Base-by-base conservation (phyloP, 2,113 vertebrate genomes). In the Neogobius melanostomus region DNA sequence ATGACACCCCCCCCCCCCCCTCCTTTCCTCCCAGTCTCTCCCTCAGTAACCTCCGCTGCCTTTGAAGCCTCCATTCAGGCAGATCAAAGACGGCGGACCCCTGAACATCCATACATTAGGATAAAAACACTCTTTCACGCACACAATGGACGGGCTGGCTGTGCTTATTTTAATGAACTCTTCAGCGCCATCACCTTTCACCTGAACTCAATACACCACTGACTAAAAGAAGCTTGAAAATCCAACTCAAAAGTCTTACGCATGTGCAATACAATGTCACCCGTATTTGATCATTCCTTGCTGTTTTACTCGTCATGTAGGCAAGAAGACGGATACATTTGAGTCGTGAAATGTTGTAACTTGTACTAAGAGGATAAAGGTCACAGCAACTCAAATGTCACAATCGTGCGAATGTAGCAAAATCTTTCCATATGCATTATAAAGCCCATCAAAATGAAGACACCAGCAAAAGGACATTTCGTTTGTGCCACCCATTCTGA, bases 111-210 rank as follows among this genome's bases (percentile, higher is more conserved):
- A 72, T 68, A 80, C 80, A 83, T 82, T 69, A 75, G 72, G 79
- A 78, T 63, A 61, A 84, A 36, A 85, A 77, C 57, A 79, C 62
- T 72, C 66, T 73, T 81, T 66, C 50, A 36, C 67, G 70, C 74
- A 68, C 59, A 57, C 52, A 69, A 42, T 71, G 73, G 81, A 79
- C 71, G 67, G 68, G 66, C 76, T 4, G 51, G n/a, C 63, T 67
- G 72, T 77, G 82, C 66, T 83, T 83, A 75, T 86, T 83, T 82
- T 82, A 88, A 90, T 88, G 51, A 87, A 78, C 77, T 74, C 57
- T 70, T 84, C 66, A 66, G 66, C 71, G 17, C 6, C 62, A 6
- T 76, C 85, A 81, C 81, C 82, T 79, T 79, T 84, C 71, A 80
- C 74, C 78, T 80, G 66, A 77, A 82, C 65, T 75, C 65, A 74